Conservation (phyloP, 2,113 vertebrate species). For the Irena cyanogastra region DNA sequence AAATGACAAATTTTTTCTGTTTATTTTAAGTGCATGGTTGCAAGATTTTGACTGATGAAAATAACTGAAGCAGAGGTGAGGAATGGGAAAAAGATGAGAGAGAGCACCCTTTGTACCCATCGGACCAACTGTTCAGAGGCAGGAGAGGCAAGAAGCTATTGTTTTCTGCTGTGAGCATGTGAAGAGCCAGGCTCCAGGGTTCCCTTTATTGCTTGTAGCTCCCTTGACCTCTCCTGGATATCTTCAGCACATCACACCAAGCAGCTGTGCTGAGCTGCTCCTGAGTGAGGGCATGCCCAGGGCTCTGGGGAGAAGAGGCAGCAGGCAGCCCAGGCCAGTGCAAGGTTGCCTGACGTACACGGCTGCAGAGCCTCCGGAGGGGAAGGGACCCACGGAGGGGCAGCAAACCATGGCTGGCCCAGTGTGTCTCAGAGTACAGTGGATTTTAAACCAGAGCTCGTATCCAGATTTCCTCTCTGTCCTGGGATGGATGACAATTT, state of each 20-base stretch:
- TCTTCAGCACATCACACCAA: not conserved
- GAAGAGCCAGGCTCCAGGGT: not conserved
- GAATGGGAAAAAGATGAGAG: not conserved
- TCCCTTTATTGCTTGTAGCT: not conserved
- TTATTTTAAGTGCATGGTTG: not conserved
- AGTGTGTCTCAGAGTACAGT: too few species aligned
- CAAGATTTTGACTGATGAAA: not conserved
- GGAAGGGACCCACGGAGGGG: not conserved
- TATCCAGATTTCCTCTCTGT: not conserved
- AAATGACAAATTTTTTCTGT: not conserved
- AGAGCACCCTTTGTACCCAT: not conserved
- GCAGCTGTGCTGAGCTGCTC: not conserved
- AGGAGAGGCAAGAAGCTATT: not conserved
- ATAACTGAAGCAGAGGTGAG: not conserved
- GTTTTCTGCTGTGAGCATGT: not conserved
- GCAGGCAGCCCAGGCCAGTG: rapidly evolving
- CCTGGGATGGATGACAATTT: not conserved
- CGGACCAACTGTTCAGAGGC: not conserved
- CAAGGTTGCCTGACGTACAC: rapidly evolving
- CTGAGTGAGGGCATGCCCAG: not conserved
- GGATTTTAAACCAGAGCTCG: not conserved
- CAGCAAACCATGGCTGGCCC: not conserved
- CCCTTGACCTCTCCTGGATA: not conserved
- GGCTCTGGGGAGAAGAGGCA: not conserved
- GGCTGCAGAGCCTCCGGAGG: not conserved